Evolutionary conservation across 37 sponge, comb jelly and placozoan species (phyloP), one percentile per base, ranked within the genome.

Genomic region (Corticium candelabrum): DNA sequence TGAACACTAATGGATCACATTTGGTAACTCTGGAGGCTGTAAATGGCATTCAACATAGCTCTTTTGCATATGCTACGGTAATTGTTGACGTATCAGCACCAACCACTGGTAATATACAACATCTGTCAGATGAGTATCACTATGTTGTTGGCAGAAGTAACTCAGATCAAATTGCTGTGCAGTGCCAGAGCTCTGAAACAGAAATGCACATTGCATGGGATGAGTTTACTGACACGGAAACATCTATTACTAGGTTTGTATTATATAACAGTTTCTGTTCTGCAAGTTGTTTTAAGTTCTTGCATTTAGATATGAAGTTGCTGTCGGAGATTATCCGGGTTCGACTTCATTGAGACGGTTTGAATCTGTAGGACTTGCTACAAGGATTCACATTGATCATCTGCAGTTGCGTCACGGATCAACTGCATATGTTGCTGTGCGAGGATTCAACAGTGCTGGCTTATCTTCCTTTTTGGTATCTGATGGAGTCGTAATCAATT

Each of bases 401-500:
- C 11, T 50, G 11, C 21, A 27, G 11, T 27, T 50, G 62, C 62
- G 15, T 27, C 62, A 50, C 21, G 62, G 62, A 11, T 30, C 33
- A 36, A 68, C 80, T 0, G 39, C 86, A 33, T 91, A 84, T 37
- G 77, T 84, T 35, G 84, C 37, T 30, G 62, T 91, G 7, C 69
- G 83, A 40, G 79, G 68, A 3, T 76, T 56, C 67, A 81, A 85
- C 34, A 38, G 3, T 1, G 82, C 83, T 3, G 56, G 67, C 5
- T 62, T 81, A 4, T 29, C 80, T 36, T 35, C 84, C 0, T 35
- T 74, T 3, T 30, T 80, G 29, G n/a, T 79, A 35, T 83, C 81
- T 73, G 31, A 35, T 34, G 79, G 78, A 0, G 75, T 91, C 3
- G 87, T 68, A 57, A 80, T 91, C 41, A 78, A 69, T n/a, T 80